phyloP scores from a whole-genome alignment of 2,113 vertebrate species.

The Pseudolaguvia tuberculata region DNA sequence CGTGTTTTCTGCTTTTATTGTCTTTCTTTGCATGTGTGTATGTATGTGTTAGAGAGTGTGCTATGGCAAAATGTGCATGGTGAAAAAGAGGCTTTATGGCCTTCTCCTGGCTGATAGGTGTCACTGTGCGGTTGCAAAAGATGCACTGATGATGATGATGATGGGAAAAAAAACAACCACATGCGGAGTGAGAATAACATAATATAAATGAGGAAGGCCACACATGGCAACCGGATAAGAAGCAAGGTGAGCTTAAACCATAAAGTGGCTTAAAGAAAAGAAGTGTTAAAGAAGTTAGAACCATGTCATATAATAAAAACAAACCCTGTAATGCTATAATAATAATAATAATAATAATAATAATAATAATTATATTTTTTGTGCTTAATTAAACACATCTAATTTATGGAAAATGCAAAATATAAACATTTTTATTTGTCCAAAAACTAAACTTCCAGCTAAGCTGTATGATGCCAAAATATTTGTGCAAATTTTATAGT shows the following conservation, averaged over 20 bases:
- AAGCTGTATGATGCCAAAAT: no score
- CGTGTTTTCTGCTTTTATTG: slow-evolving; percentile 58
- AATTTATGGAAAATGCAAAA: no score
- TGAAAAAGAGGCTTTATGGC: slow-evolving; percentile 30
- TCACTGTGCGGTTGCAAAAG: slow-evolving; percentile 35
- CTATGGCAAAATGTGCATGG: slow-evolving; percentile 6
- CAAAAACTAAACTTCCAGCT: not conserved
- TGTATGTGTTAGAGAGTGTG: slow-evolving; percentile 22
- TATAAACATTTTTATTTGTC: no score
- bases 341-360: no score
- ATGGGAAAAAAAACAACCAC: no score
- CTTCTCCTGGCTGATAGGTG: slow-evolving; percentile 39
- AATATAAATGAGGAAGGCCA: slow-evolving; percentile 23
- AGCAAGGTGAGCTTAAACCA: not conserved
- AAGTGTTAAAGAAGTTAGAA: not conserved
- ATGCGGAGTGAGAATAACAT: slow-evolving; percentile 23
- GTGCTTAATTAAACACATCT: no score
- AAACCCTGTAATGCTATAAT: no score
- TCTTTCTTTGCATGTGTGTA: slow-evolving; percentile 41
- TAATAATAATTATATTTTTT: no score
- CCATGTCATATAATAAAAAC: no score
- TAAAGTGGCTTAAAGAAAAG: no score
- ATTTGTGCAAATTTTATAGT: no score
- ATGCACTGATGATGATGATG: slow-evolving; percentile 46
- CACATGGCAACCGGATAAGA: slow-evolving; percentile 4